Conservation (phyloP, 2,797 vertebrate species). For the Orientallactaga sibirica region DNA sequence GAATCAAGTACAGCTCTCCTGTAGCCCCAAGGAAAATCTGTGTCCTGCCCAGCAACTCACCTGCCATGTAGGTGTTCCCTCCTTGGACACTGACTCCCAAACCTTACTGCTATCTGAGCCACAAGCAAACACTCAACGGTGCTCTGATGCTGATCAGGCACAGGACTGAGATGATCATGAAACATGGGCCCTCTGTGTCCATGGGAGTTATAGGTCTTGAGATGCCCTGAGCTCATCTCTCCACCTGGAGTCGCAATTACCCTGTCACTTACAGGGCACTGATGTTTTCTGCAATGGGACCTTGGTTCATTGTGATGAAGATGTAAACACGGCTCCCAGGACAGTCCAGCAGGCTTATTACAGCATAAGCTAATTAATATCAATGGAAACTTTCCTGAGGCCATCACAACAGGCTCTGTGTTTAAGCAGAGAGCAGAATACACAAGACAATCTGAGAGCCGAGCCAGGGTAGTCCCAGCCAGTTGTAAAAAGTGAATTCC, state of each 20-base stretch:
- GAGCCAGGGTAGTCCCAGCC: background rate
- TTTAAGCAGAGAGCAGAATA: no score
- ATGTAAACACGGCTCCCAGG: background rate
- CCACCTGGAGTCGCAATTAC: background rate
- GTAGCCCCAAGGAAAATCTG: background rate
- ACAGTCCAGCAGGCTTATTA: background rate
- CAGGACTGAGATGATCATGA: no score
- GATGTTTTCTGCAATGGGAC: constrained; percentile 23
- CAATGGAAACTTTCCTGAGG: background rate
- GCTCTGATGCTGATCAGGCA: no score
- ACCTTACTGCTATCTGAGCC: background rate
- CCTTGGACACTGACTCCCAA: no score
- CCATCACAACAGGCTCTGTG: background rate
- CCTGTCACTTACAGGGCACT: background rate
- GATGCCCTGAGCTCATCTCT: background rate
- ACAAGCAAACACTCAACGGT: background rate
- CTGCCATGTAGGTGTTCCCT: background rate
- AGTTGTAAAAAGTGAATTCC: background rate
- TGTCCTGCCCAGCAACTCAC: background rate
- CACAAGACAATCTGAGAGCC: background rate
- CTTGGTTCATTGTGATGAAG: background rate
- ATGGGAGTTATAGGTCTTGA: background rate
- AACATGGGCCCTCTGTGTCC: background rate
- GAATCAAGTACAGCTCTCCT: background rate
- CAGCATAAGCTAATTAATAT: constrained; percentile 2